These are phyloP conservation scores for Botia almorhae DNA, from an alignment of 2,797 vertebrate species.

Conservation along the genomic window DNA sequence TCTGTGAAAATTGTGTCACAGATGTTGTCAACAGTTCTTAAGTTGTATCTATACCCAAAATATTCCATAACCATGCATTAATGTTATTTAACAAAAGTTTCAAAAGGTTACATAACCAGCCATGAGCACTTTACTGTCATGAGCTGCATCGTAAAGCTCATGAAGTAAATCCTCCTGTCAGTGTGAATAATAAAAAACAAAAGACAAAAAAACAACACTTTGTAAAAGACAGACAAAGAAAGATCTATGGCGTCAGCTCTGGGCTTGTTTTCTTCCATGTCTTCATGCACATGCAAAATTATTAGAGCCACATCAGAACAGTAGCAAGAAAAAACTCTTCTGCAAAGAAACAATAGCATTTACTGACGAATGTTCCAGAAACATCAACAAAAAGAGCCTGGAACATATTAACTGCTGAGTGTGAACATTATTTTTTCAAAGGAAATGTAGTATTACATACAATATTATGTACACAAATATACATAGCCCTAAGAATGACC, in stretches of 20 bases:
- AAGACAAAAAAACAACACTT: slow-evolving; percentile 14
- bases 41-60: not conserved
- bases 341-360: slow-evolving; percentile 27
- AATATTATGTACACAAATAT: too few relatives aligned
- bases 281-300: not conserved
- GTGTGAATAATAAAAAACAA: not conserved
- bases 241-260: not conserved
- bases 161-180: not conserved
- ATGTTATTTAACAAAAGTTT: not conserved
- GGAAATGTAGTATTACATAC: too few relatives aligned
- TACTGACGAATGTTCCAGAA: slow-evolving; percentile 32
- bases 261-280: slow-evolving; percentile 4
- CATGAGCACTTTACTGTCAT: slow-evolving; percentile 3
- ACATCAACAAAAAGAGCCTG: not conserved
- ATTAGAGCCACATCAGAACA: slow-evolving; percentile 26
- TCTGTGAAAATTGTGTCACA: not conserved
- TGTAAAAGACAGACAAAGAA: slow-evolving; percentile 23
- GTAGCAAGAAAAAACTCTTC: slow-evolving; percentile 11
- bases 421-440: too few relatives aligned
- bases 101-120: slow-evolving; percentile 14
- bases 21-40: not conserved
- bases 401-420: slow-evolving; percentile 14
- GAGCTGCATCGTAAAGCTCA: not conserved
- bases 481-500: too few relatives aligned
- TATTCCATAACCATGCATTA: not conserved